Percentiles rank a stretch among this genome's conserved stretches.
These are phyloP conservation scores for Halichoeres trimaculatus DNA, from an alignment of 2,113 vertebrate genomes.

Conservation along the genomic window DNA sequence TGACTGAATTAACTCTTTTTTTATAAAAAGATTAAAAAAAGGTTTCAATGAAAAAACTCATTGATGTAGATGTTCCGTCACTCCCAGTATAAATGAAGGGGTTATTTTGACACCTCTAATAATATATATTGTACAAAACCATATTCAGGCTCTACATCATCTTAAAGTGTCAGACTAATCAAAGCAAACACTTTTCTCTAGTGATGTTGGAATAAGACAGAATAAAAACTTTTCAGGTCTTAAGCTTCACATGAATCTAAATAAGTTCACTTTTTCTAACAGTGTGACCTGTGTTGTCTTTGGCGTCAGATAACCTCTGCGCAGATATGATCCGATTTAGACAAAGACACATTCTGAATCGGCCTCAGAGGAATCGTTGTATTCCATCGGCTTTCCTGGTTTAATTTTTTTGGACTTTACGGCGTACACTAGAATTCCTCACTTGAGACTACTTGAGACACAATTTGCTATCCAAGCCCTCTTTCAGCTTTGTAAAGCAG, in stretches of 20 bases:
- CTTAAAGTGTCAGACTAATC: neutral
- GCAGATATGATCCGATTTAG: slow-evolving; percentile 32
- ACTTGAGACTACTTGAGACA: slow-evolving; percentile 53
- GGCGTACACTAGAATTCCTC: slow-evolving; percentile 36
- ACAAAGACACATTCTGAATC: slow-evolving; percentile 15
- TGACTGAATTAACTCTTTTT: no score
- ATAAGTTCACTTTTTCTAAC: neutral
- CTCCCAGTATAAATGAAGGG: no score
- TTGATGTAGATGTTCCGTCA: neutral
- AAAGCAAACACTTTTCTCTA: neutral
- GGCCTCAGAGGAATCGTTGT: slow-evolving; percentile 27
- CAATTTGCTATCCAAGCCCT: slow-evolving; percentile 36
- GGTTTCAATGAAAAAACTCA: neutral
- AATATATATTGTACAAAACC: no score
- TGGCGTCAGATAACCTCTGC: neutral
- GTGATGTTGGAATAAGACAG: neutral
- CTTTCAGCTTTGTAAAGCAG: slow-evolving; percentile 37
- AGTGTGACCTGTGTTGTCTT: slow-evolving; percentile 1
- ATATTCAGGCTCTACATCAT: neutral
- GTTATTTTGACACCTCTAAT: no score
- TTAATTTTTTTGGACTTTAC: slow-evolving; percentile 47
- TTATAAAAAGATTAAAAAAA: no score
- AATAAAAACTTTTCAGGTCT: neutral
- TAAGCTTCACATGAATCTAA: neutral
- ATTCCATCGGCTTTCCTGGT: slow-evolving; percentile 37